A percentile compares a stretch with the other conserved stretches of the same genome.
Conservation (phyloP, 1,140 invertebrate genomes). For the Neodiprion lecontei region DNA sequence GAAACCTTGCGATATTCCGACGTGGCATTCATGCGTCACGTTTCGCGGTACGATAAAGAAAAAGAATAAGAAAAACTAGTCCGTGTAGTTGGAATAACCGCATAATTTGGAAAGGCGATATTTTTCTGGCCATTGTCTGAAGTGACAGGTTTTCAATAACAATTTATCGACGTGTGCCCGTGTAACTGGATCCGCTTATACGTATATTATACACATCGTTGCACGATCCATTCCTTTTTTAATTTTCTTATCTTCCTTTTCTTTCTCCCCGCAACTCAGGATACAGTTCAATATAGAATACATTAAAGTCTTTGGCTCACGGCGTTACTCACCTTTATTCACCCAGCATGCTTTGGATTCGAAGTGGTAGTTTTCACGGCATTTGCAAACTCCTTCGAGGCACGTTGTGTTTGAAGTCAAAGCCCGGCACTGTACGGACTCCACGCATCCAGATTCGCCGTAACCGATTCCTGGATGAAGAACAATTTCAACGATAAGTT, state of each 20-base stretch:
- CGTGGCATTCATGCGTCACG: too few species aligned
- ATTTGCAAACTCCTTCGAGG: background rate
- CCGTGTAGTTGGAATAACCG: too few species aligned
- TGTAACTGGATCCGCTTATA: too few species aligned
- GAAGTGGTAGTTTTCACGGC: background rate
- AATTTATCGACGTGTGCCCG: too few species aligned
- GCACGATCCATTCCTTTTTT: background rate
- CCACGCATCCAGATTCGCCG: background rate
- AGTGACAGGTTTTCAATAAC: too few species aligned
- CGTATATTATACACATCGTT: background rate
- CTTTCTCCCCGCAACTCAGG: background rate
- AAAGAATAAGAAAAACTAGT: too few species aligned
- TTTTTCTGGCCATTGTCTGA: too few species aligned
- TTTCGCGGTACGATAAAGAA: too few species aligned
- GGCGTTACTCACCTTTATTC: background rate
- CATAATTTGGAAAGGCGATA: too few species aligned
- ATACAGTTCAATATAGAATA: background rate
- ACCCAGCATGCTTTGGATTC: background rate
- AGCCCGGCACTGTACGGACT: background rate
- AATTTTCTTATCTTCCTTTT: background rate
- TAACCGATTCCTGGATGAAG: background rate
- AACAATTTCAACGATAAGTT: background rate
- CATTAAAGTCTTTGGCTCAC: background rate
- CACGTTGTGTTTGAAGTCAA: background rate
- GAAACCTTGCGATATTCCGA: too few species aligned